Percentiles rank a stretch among this genome's conserved stretches.
Evolutionary conservation across 2,888 invertebrate genomes (phyloP).

Genomic region (Cremastinae sp.): DNA sequence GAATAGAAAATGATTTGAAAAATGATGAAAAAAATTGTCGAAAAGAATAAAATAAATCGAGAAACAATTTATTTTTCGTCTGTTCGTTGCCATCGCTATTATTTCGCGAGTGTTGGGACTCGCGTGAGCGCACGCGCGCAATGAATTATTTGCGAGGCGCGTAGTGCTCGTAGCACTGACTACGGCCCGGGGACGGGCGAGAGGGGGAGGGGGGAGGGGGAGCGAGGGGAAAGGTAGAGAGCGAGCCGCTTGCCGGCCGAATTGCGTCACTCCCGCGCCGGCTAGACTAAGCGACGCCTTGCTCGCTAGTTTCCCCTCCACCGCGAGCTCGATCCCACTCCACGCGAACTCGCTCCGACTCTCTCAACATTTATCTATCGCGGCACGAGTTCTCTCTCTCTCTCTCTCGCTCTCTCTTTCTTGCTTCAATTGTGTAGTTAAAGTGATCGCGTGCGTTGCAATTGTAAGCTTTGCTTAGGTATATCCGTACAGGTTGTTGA

Average conservation of each 20-base stretch:
- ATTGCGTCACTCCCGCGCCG: constrained; percentile 71
- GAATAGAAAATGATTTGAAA: too few species aligned
- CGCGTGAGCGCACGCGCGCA: constrained; percentile 51
- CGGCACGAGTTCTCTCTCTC: constrained; percentile 49
- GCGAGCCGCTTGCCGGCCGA: constrained; percentile 55
- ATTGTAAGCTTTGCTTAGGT: not conserved
- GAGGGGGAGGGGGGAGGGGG: too few species aligned
- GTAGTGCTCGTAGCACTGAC: constrained; percentile 43
- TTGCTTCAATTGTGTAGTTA: constrained; percentile 11
- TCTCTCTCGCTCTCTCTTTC: not conserved
- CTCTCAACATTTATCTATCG: constrained; percentile 60
- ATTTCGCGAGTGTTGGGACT: constrained; percentile 42
- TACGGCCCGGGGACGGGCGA: too few species aligned
- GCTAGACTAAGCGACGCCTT: constrained; percentile 77
- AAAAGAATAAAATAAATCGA: too few species aligned
- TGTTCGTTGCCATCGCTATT: constrained; percentile 60
- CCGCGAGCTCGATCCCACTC: constrained; percentile 9
- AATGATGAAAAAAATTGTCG: too few species aligned
- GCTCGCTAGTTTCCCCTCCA: constrained; percentile 62
- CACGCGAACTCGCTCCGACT: constrained; percentile 24
- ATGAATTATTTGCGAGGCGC: constrained; percentile 58
- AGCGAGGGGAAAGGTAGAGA: constrained; percentile 43
- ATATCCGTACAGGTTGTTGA: too few species aligned
- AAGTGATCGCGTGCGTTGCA: constrained; percentile 18
- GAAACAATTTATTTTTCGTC: constrained; percentile 5